These are phyloP conservation scores for Silurus lanzhouensis DNA, from an alignment of 2,797 vertebrate genomes.

Conservation along the genomic window DNA sequence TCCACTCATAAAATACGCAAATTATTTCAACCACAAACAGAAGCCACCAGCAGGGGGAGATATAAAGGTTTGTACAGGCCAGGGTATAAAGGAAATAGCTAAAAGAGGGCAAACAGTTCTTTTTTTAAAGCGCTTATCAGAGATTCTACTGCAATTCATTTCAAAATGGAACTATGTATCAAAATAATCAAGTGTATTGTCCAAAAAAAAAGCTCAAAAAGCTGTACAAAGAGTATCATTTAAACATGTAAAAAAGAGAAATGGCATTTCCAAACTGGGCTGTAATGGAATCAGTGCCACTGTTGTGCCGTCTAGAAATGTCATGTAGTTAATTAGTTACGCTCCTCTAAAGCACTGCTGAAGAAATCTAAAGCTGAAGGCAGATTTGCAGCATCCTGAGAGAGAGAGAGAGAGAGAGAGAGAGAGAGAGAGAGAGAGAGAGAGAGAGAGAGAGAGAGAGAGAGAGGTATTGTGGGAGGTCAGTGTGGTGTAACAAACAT, in stretches of 20 bases:
- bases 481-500: constrained; percentile 14
- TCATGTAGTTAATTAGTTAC: constrained; percentile 25
- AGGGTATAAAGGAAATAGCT: background rate
- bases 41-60: background rate
- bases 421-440: background rate
- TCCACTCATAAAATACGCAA: background rate
- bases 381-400: background rate
- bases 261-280: background rate
- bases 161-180: background rate
- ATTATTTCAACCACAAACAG: background rate
- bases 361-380: constrained; percentile 2
- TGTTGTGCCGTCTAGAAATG: constrained; percentile 9
- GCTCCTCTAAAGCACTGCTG: background rate
- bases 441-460: background rate
- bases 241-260: background rate
- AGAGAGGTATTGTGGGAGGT: constrained; percentile 14
- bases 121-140: background rate
- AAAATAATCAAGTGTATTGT: background rate
- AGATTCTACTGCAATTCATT: background rate
- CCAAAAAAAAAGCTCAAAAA: too few species aligned
- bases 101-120: too few species aligned
- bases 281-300: constrained; percentile 24
- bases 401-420: background rate
- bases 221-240: background rate
- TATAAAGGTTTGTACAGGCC: background rate